phyloP scores from a whole-genome alignment of 2,888 invertebrate species.

The Brassicogethes aeneus region DNA sequence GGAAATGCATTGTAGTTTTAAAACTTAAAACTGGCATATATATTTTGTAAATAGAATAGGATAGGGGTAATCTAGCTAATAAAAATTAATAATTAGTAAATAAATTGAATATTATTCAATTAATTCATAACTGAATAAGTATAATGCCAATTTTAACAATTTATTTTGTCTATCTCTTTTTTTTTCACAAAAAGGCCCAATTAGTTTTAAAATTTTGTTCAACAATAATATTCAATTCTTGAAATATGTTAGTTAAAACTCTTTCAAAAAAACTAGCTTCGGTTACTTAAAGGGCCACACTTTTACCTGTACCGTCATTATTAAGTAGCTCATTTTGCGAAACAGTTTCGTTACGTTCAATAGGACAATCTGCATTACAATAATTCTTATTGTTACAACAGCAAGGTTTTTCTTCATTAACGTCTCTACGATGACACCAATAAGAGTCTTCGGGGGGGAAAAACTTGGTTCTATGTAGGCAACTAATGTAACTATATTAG shows the following conservation, averaged over 20 bases:
- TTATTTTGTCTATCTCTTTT: no score
- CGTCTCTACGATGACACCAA: constrained; percentile 40
- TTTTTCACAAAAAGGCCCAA: no score
- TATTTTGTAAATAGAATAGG: not conserved
- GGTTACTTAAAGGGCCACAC: constrained; percentile 23
- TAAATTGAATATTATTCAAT: constrained; percentile 1
- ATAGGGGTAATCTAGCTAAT: not conserved
- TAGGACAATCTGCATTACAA: constrained; percentile 45
- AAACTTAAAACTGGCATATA: no score
- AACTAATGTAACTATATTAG: constrained; percentile 23
- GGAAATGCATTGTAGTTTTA: no score
- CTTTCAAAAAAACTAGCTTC: not conserved
- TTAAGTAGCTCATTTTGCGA: not conserved
- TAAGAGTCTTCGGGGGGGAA: constrained; percentile 54
- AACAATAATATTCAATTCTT: not conserved
- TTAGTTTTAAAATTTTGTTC: not conserved
- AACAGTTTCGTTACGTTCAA: constrained; percentile 13
- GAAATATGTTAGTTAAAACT: not conserved
- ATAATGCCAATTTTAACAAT: not conserved
- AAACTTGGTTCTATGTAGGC: constrained; percentile 36
- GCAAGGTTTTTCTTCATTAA: constrained; percentile 33
- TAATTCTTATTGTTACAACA: constrained; percentile 51
- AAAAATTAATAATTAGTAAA: not conserved
- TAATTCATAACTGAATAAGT: not conserved
- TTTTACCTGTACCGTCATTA: constrained; percentile 25